phyloP scores from a whole-genome alignment of 2,113 vertebrate species.

The Atlantisia rogersi region DNA sequence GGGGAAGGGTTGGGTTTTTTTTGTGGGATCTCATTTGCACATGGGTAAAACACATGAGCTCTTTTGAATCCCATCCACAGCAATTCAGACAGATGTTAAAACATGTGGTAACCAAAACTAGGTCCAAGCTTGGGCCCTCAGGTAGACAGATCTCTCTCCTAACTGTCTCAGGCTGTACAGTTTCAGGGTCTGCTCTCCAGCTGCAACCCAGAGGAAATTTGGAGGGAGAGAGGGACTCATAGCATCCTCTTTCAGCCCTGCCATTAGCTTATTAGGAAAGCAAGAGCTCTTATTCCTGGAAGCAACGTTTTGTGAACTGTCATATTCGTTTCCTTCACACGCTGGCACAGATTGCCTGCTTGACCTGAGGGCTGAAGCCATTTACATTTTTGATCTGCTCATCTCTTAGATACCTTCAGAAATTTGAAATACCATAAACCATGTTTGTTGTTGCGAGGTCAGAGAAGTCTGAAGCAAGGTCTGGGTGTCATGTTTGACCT shows the following conservation, averaged over 20 bases:
- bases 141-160: not conserved
- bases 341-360: constrained; percentile 58
- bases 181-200: constrained; percentile 4
- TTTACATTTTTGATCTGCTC: constrained; percentile 65
- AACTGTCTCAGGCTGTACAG: not conserved
- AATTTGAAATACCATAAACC: constrained; percentile 45
- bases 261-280: constrained; percentile 19
- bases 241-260: not conserved
- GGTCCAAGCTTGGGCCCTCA: not conserved
- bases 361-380: constrained; percentile 56
- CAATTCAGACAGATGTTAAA: not conserved
- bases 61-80: not conserved
- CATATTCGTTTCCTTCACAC: constrained; percentile 56
- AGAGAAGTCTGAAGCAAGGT: not conserved
- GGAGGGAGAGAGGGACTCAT: not conserved
- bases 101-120: constrained; percentile 13
- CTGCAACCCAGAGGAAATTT: constrained; percentile 27
- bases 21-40: not conserved
- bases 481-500: not conserved
- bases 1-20: not conserved
- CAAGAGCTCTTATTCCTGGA: constrained; percentile 25
- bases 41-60: fast-evolving
- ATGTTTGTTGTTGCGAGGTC: not conserved
- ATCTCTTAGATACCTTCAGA: constrained; percentile 47
- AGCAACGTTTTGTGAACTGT: constrained; percentile 64